Conservation (phyloP, 2,888 invertebrate species). For the Meliscaeva auricollis region DNA sequence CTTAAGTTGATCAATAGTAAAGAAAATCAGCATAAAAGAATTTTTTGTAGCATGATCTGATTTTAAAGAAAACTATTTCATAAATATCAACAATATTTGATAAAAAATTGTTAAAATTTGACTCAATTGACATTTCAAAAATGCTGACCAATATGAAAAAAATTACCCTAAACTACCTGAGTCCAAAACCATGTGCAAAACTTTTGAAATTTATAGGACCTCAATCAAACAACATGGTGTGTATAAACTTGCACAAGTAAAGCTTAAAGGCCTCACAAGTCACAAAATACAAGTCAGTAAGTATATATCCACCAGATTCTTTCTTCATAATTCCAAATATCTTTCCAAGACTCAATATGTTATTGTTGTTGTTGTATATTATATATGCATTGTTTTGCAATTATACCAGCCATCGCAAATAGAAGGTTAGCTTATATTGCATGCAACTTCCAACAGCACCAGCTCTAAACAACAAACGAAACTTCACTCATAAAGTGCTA, state of each 20-base stretch:
- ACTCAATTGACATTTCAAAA: too few species aligned
- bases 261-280: neutral
- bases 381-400: constrained; percentile 66
- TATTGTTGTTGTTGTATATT: neutral
- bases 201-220: too few species aligned
- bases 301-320: constrained; percentile 8
- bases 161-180: too few species aligned
- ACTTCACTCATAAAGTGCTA: constrained; percentile 44
- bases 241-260: neutral
- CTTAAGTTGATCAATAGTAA: too few species aligned
- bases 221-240: constrained; percentile 17
- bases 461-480: constrained; percentile 33
- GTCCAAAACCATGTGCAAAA: too few species aligned
- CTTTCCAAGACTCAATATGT: constrained; percentile 41
- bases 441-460: constrained; percentile 38
- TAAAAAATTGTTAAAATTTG: too few species aligned
- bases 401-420: constrained; percentile 59
- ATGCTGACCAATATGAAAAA: too few species aligned
- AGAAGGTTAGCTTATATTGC: constrained; percentile 63
- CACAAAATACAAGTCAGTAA: too few species aligned
- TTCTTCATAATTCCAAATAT: constrained; percentile 48
- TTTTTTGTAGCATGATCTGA: too few species aligned
- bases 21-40: too few species aligned
- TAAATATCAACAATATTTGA: too few species aligned
- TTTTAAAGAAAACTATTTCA: too few species aligned